Evolutionary conservation across 2,113 vertebrate species (phyloP).

Genomic region (Notothenia rossii): DNA sequence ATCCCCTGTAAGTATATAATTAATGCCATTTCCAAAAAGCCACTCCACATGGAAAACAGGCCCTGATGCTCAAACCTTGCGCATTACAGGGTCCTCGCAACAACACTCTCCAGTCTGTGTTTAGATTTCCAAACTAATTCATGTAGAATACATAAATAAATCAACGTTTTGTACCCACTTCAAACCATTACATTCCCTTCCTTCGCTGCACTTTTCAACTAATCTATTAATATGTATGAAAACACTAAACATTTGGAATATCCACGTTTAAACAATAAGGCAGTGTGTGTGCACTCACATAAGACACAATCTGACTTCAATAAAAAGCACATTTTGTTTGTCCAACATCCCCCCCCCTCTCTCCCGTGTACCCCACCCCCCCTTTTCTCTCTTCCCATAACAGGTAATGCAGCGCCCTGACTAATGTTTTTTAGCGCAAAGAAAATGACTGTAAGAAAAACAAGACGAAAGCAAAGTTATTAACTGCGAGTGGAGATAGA

Average conservation of each 20-base stretch:
- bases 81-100: conserved; percentile 79
- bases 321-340: conserved; percentile 71
- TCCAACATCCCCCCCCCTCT: conserved; percentile 13
- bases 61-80: conserved; percentile 75
- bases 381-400: conserved; percentile 35
- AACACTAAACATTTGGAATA: conserved; percentile 86
- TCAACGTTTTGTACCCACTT: conserved; percentile 85
- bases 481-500: conserved; percentile 69
- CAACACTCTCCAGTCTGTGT: conserved; percentile 83
- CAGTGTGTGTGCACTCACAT: conserved; percentile 71
- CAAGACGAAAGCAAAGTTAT: conserved; percentile 70
- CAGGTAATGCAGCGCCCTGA: conserved; percentile 68
- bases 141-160: conserved; percentile 89
- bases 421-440: conserved; percentile 60
- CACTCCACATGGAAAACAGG: conserved; percentile 86
- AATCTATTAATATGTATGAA: conserved; percentile 89
- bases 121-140: conserved; percentile 88
- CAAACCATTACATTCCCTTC: conserved; percentile 82
- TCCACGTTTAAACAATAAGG: conserved; percentile 84
- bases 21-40: conserved; percentile 88
- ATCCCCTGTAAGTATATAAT: conserved; percentile 86
- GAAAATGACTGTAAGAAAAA: conserved; percentile 60
- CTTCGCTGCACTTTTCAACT: conserved; percentile 81
- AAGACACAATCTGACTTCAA: conserved; percentile 74
- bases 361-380: background rate